phyloP scores from a whole-genome alignment of 2,797 vertebrate species.

The Phrynocephalus guinanensis region DNA sequence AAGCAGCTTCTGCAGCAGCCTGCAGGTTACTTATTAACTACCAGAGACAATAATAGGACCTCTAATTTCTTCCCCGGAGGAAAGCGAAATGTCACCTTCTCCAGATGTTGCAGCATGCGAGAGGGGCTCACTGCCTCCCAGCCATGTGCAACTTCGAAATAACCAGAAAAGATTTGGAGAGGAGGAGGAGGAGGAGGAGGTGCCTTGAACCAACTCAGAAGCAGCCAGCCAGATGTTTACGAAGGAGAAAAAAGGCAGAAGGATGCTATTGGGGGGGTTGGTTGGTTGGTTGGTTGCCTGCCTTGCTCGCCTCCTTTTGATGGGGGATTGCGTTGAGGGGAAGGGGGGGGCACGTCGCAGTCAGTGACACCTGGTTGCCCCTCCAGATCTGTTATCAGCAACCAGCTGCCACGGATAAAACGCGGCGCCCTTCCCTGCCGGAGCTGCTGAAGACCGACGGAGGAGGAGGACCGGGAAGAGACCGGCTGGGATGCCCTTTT shows the following conservation, averaged over 20 bases:
- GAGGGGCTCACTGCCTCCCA: background rate
- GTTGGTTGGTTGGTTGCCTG: too few species aligned
- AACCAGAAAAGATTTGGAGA: slow-evolving; percentile 30
- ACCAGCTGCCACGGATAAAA: slow-evolving; percentile 75
- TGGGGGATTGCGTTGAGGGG: slow-evolving; percentile 29
- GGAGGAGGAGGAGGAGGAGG: slow-evolving; percentile 39
- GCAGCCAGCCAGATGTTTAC: slow-evolving; percentile 66
- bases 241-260: background rate
- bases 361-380: slow-evolving; percentile 55
- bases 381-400: slow-evolving; percentile 65
- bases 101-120: slow-evolving; percentile 53
- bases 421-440: slow-evolving; percentile 68
- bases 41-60: slow-evolving; percentile 74
- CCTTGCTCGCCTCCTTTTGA: background rate
- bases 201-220: slow-evolving; percentile 66
- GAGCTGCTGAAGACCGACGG: slow-evolving; percentile 63
- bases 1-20: slow-evolving; percentile 60
- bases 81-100: slow-evolving; percentile 60
- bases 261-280: background rate
- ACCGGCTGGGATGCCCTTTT: slow-evolving; percentile 67
- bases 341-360: slow-evolving; percentile 52
- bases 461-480: too few species aligned
- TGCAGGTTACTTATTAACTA: slow-evolving; percentile 74
- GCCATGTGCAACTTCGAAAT: slow-evolving; percentile 74
- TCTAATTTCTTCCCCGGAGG: slow-evolving; percentile 64